These are phyloP conservation scores for Camptogramma bilineatum DNA, from an alignment of 2,888 invertebrate species.

Conservation along the genomic window DNA sequence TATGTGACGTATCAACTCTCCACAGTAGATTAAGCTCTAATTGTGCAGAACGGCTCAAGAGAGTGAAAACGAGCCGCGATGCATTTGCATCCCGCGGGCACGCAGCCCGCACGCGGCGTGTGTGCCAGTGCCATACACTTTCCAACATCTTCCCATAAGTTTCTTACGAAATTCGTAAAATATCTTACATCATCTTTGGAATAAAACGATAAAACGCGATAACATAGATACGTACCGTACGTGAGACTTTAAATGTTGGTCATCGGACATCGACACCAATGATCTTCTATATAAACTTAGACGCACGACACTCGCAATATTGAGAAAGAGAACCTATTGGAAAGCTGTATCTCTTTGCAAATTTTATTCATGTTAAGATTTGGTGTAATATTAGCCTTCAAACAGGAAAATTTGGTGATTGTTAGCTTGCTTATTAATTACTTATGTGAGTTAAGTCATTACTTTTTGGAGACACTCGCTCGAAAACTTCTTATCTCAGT, in stretches of 20 bases:
- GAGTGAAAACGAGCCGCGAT: slow-evolving; percentile 38
- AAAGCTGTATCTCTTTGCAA: no score
- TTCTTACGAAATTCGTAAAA: slow-evolving; percentile 6
- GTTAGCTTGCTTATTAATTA: neutral
- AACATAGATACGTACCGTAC: slow-evolving; percentile 23
- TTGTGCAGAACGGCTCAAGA: slow-evolving; percentile 35
- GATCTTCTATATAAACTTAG: no score
- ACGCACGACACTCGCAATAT: no score
- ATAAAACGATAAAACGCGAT: slow-evolving; percentile 32
- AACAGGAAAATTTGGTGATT: neutral
- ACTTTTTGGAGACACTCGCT: neutral
- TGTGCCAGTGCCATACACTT: neutral
- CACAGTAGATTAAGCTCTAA: slow-evolving; percentile 28
- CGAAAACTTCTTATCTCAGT: neutral
- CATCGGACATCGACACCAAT: slow-evolving; percentile 29
- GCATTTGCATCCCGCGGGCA: slow-evolving; percentile 26
- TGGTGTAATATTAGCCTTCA: no score
- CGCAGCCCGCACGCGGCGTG: neutral
- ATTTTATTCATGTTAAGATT: no score
- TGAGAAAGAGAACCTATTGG: no score
- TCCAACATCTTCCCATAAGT: slow-evolving; percentile 2
- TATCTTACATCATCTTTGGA: slow-evolving; percentile 1
- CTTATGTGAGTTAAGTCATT: neutral
- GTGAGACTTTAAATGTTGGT: slow-evolving; percentile 8
- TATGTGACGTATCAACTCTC: slow-evolving; percentile 19